These are phyloP conservation scores for Hydrotaea diabolus DNA, from an alignment of 2,888 invertebrate genomes.

Conservation along the genomic window DNA sequence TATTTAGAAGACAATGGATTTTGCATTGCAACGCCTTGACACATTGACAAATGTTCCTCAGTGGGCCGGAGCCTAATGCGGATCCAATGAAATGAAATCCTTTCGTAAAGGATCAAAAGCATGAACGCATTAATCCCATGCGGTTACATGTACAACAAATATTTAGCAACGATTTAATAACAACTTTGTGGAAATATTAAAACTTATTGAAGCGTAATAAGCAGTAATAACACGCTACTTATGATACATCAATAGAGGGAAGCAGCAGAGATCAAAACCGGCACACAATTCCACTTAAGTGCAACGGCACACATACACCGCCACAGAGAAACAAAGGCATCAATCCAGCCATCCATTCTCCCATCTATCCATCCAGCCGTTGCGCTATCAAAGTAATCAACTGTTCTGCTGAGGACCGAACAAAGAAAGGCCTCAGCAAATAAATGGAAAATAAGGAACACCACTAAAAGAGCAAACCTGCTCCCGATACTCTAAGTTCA, in stretches of 20 bases:
- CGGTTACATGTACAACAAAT: conserved; percentile 70
- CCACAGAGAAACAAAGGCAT: conserved; percentile 4
- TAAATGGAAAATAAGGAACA: conserved; percentile 41
- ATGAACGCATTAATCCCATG: conserved; percentile 3
- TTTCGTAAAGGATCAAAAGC: not conserved
- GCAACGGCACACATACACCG: conserved; percentile 20
- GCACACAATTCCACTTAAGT: conserved; percentile 40
- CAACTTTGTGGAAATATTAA: conserved; percentile 77
- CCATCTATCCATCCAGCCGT: conserved; percentile 65
- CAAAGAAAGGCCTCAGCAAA: not conserved
- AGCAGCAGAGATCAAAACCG: conserved; percentile 33
- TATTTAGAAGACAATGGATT: not conserved
- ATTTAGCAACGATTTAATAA: conserved; percentile 73
- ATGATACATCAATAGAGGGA: conserved; percentile 54
- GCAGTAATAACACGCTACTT: conserved; percentile 79
- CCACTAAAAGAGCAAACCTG: conserved; percentile 48
- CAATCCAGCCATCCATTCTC: conserved; percentile 57
- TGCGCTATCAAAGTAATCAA: conserved; percentile 75
- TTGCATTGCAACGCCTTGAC: not conserved
- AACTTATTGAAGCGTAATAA: conserved; percentile 78
- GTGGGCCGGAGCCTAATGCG: not conserved
- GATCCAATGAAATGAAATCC: conserved; percentile 14
- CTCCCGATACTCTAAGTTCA: conserved; percentile 64
- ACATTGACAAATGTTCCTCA: not conserved
- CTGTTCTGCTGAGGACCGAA: conserved; percentile 42